These are phyloP conservation scores for Acanthurus tractus DNA, from an alignment of 2,797 vertebrate genomes.

Conservation along the genomic window DNA sequence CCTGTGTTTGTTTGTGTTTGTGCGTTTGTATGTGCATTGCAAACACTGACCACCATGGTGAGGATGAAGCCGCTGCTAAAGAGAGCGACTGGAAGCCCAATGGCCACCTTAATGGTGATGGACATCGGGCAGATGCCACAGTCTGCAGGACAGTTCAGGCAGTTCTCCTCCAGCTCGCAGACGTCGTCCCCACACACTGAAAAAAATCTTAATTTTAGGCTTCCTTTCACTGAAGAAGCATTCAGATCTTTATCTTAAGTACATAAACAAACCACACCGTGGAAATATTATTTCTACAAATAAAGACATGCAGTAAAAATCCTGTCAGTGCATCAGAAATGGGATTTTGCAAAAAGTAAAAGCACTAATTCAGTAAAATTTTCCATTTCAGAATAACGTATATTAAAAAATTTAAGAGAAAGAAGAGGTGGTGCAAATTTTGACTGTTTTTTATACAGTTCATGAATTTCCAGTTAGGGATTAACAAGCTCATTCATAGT, in stretches of 20 bases:
- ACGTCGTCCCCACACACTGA: slow-evolving; percentile 85
- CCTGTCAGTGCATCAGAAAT: no score
- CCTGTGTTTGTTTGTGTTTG: slow-evolving; percentile 11
- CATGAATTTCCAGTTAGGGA: neutral
- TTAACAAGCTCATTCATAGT: neutral
- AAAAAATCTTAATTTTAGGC: slow-evolving; percentile 1
- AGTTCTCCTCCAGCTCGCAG: slow-evolving; percentile 84
- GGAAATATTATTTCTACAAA: no score
- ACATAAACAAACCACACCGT: neutral
- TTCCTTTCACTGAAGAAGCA: neutral
- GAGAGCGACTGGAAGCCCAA: slow-evolving; percentile 83
- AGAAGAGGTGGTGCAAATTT: no score
- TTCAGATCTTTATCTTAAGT: neutral
- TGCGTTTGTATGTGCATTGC: slow-evolving; percentile 8
- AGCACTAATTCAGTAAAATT: no score
- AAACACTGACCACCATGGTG: slow-evolving; percentile 83
- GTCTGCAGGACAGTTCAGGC: slow-evolving; percentile 86
- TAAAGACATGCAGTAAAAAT: no score
- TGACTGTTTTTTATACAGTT: no score
- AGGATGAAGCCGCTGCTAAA: slow-evolving; percentile 86
- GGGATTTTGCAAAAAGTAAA: no score
- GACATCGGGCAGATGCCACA: slow-evolving; percentile 87
- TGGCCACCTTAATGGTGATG: slow-evolving; percentile 82
- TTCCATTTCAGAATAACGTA: no score
- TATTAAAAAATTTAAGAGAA: no score